Evolutionary conservation across 2,888 invertebrate species (phyloP), one percentile per base, ranked within the genome.

Genomic region (Parapristionchus giblindavisi): DNA sequence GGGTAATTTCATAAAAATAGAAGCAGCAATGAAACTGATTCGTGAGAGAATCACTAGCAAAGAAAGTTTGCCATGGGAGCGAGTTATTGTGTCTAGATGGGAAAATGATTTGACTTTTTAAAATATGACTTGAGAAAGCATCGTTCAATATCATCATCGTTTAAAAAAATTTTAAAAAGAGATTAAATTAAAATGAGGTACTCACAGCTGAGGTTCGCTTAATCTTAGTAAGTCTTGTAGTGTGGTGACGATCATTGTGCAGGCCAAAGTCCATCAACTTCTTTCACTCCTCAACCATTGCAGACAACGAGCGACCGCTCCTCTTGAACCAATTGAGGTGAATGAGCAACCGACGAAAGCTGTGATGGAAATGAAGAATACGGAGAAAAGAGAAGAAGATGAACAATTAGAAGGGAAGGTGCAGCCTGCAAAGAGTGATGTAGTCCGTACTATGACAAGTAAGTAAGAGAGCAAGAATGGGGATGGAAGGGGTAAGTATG

Each of bases 191-290:
- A 29, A 61, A 61, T 2, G 34, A 29, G 34, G 17, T 29, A 21
- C 17, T 27, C 21, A 63, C 21, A 36, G 40, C 34, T 2, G 63
- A 63, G n/a, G 21, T 29, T 14, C 58, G n/a, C 11, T 58, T 58
- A 24, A 58, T n/a, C 11, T 58, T 17, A 24, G 11, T 17, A n/a
- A 21, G n/a, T 11, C 27, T 8, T 8, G n/a, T 24, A 11, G 11
- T 32, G 58, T 71, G 58, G 43, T 71, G 40, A 11, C 71, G 71
- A 11, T 71, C 71, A 71, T 71, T 71, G 71, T 71, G 71, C 58
- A 71, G 36, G 58, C 71, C 54, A 52, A 71, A 58, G 71, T 71
- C 71, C 71, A 71, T 71, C 32, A 34, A 71, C 14, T 6, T 40
- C 2, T 24, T n/a, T 65, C 63, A 65, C 40, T 68, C 54, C 56